Evolutionary conservation across 2,888 invertebrate species (phyloP), one percentile per base, ranked within the genome.

Genomic region (Camponotus fellah): DNA sequence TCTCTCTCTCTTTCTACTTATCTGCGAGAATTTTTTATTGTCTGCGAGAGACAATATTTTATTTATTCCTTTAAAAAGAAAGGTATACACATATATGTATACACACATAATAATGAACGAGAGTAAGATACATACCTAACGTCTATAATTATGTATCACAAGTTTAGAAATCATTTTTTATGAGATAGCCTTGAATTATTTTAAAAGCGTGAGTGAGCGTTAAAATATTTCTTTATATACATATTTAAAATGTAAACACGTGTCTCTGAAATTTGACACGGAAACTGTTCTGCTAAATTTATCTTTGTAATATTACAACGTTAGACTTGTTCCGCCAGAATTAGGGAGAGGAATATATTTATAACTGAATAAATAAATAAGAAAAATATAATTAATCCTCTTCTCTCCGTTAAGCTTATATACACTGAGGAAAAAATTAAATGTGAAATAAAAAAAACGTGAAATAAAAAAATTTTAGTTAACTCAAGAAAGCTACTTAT

Each of bases 1-100:
- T 69, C 53, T 26, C 12, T 65, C 9, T 65, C 68, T 77, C 75
- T 79, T 56, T 84, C 58, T 58, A 34, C 37, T 83, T 76, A 53
- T 64, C 43, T 53, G 49, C 46, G 71, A 60, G 71, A 34, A 79
- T 60, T 79, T 79, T 71, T 79, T 79, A 12, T 71, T 14, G 3
- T 71, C 56, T 77, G 32, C 14, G 32, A 56, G 43, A 43, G 43
- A 56, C 69, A 53, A n/a, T 53, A 46, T 77, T 66, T 69, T 68
- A 56, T 58, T 46, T 21, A 43, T 46, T 60, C 21, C 46, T 10
- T 53, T 53, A 53, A 8, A 53, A 8, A 53, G n/a, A 53, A 53
- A 53, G 8, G 43, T 46, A 4, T 49, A 8, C 17, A 49, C 17
- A 17, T 49, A 49, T 49, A 58, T 2, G 1, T 5, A 49, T 6